Base-by-base conservation (phyloP, 2,888 invertebrate genomes). In the Tenthredo distinguenda region DNA sequence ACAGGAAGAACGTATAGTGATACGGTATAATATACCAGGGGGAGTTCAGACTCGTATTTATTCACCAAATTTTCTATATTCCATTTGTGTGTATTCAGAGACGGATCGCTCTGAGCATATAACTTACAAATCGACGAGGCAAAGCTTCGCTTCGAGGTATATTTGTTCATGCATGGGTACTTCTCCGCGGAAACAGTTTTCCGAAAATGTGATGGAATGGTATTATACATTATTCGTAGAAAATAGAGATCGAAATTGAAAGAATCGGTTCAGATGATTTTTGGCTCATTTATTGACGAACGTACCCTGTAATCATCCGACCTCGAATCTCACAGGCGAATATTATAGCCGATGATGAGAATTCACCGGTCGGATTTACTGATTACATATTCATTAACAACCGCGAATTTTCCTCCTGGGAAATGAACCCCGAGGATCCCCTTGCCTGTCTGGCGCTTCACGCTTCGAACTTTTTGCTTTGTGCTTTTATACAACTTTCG, bases 321-420 rank as follows among this genome's bases (percentile, higher is more conserved):
- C 12, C 31, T 77, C 31, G 18, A 77, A 7, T 18, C 21, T 47
- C 9, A 2, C 26, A 26, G 10, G 31, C 34, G 77, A 77, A 77
- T 47, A 76, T 76, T 76, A 15, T 37, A 50, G 31, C 9, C 1
- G 1, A 50, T 21, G 76, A 76, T 3, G 76, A 7, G 2, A 34
- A 77, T 47, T 55, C 2, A 55, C 47, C 50, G 34, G 18, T 77
- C 34, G 77, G 21, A 12, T 76, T 76, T 7, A 26, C 47, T 26
- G 18, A 31, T 77, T 77, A 77, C 34, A 34, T 77, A 55, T 77
- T 77, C 31, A 77, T 77, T 34, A 55, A 77, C 50, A 50, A 21
- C 77, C 50, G 6, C 50, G 43, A n/a, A 43, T 18, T 31, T 40
- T n/a, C 12, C 74, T 43, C 40, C 2, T 43, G 74, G 74, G 43